Percentiles rank a stretch among this genome's conserved stretches.
Conservation (phyloP, 2,113 vertebrate genomes). For the Delphinus delphis region DNA sequence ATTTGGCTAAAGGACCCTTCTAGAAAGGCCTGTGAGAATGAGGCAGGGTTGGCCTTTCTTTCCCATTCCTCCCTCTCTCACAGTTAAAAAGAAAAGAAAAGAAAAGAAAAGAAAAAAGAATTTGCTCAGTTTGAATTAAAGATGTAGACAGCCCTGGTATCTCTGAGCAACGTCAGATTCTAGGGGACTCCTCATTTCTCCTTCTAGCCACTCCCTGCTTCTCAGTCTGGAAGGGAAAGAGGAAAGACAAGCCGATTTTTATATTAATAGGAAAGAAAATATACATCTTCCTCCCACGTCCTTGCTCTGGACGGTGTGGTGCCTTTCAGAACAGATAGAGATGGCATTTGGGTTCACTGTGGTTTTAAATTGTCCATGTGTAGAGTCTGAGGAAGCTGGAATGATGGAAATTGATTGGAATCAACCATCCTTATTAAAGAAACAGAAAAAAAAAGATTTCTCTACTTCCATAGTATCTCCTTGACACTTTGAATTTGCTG, state of each 20-base stretch:
- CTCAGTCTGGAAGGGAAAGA: conserved; percentile 8
- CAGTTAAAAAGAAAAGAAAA: not conserved
- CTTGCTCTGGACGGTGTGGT: not conserved
- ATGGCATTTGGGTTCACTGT: not conserved
- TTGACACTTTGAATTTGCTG: not conserved
- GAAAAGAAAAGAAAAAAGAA: not conserved
- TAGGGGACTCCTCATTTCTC: conserved; percentile 59
- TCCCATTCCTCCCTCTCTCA: conserved; percentile 15
- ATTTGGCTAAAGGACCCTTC: conserved; percentile 61
- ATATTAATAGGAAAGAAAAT: conserved; percentile 41
- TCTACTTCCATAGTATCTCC: not conserved
- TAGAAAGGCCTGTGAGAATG: conserved; percentile 51
- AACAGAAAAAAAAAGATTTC: not conserved
- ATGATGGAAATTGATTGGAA: conserved; percentile 60
- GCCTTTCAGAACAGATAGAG: not conserved
- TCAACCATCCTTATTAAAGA: conserved; percentile 33
- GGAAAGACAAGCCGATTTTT: conserved; percentile 56
- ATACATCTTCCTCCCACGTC: not conserved
- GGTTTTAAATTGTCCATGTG: not conserved
- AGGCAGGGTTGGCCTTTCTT: conserved; percentile 44
- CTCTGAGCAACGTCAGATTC: conserved; percentile 49
- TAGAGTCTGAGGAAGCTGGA: not conserved
- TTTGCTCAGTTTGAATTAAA: conserved; percentile 50
- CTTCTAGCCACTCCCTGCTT: conserved; percentile 8
- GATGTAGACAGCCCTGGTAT: conserved; percentile 13